Percentiles rank a stretch among this genome's conserved stretches.
Conservation (phyloP, 2,888 invertebrate genomes). For the Alcis repandata region DNA sequence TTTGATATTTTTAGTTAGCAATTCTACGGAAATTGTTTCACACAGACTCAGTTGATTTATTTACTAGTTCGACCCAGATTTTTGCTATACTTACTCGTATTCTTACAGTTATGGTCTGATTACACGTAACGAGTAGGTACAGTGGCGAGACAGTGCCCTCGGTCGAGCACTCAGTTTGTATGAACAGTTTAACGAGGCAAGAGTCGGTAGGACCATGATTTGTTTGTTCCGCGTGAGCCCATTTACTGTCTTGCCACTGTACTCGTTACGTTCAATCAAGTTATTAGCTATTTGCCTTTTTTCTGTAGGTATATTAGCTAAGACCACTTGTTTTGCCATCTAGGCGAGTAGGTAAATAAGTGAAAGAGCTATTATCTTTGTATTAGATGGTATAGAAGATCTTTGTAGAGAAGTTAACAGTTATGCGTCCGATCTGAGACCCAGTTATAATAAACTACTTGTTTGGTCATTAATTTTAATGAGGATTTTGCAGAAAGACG, state of each 20-base stretch:
- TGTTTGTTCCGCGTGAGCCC: too few species aligned
- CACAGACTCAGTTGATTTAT: background rate
- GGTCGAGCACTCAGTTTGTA: too few species aligned
- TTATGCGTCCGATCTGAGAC: slow-evolving; percentile 6
- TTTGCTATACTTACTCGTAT: background rate
- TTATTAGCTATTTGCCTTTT: background rate
- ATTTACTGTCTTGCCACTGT: too few species aligned
- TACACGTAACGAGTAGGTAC: too few species aligned
- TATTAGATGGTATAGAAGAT: background rate
- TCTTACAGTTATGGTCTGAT: too few species aligned
- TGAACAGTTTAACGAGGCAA: too few species aligned
- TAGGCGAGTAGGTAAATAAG: background rate
- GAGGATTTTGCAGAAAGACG: background rate
- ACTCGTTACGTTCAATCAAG: too few species aligned
- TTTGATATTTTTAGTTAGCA: background rate
- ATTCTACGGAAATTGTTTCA: background rate
- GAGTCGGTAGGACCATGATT: too few species aligned
- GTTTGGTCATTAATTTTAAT: slow-evolving; percentile 14
- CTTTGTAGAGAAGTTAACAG: slow-evolving; percentile 10
- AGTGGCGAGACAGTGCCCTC: too few species aligned
- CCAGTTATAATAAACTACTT: slow-evolving; percentile 11
- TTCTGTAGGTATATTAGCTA: background rate
- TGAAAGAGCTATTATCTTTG: background rate
- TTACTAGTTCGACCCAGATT: slow-evolving; percentile 3
- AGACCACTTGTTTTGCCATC: background rate